Evolutionary conservation across 2,888 invertebrate genomes (phyloP), one percentile per base, ranked within the genome.

Genomic region (Vannuccia rotundouncinata): DNA sequence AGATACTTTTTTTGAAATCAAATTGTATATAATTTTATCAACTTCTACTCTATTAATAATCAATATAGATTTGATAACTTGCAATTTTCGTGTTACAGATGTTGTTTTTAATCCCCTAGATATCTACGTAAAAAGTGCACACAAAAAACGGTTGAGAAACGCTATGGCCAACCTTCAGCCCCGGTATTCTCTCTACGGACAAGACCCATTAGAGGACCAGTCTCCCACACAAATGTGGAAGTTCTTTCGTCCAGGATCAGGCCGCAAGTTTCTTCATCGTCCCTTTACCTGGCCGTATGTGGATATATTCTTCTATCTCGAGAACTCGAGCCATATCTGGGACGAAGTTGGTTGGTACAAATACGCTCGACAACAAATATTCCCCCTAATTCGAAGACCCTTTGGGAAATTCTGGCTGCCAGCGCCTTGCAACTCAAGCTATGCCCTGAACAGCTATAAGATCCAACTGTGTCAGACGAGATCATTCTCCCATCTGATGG

Each of bases 271-370:
- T 31, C 13, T 79, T 74, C 79, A 79, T 31, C 77, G 74, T 27
- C 31, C 79, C 1, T 79, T 79, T 80, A 83, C 82, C 66, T 85
- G 84, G 84, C 85, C 85, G 22, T 84, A 83, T 80, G 81, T 85
- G 2, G 85, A 85, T 80, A 82, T 85, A 29, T 84, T 84, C 81
- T 84, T 85, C 81, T 84, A 83, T 80, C 81, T 74, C 1, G 83
- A 83, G 59, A 84, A 84, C 80, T 82, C 80, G 13, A 83, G 83
- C n/a, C 84, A 84, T 76, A 73, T 85, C 5, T 83, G 82, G 83
- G 82, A 83, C 79, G 30, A 78, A 59, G 80, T 82, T 13, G 22
- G 29, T 13, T 30, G 59, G n/a, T 82, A 81, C 59, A 59, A 59
- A 2, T 83, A 74, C 60, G 77, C 31, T 5, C 82, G 82, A 74